These are phyloP conservation scores for Vesta saturnalis DNA, from an alignment of 2,888 invertebrate species.

Conservation along the genomic window DNA sequence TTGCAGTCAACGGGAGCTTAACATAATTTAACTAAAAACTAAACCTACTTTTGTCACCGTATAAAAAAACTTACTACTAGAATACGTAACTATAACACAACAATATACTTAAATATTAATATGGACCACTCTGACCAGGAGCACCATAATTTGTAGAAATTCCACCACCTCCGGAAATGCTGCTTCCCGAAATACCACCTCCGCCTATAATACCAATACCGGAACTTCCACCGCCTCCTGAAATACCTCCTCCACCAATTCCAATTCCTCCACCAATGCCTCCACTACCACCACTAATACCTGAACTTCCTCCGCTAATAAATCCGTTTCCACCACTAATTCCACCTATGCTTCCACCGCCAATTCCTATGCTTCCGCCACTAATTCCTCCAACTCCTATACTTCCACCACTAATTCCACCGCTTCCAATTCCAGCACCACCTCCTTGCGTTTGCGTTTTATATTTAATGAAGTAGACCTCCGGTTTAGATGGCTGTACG, in stretches of 20 bases:
- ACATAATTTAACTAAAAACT: background rate
- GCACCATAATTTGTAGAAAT: constrained; percentile 56
- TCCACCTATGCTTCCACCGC: constrained; percentile 32
- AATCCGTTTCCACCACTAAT: constrained; percentile 50
- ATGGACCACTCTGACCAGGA: constrained; percentile 60
- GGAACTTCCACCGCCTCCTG: constrained; percentile 20
- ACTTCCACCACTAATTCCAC: constrained; percentile 56
- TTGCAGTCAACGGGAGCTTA: background rate
- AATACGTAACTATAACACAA: background rate
- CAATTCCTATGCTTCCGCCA: constrained; percentile 39
- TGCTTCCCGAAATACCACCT: constrained; percentile 33
- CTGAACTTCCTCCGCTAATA: constrained; percentile 32
- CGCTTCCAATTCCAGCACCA: constrained; percentile 60
- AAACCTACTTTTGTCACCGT: constrained; percentile 21
- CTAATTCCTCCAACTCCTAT: constrained; percentile 55
- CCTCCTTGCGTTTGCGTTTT: constrained; percentile 73
- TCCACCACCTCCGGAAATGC: constrained; percentile 60
- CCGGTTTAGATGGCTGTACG: constrained; percentile 87
- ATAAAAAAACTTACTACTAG: background rate
- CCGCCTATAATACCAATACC: constrained; percentile 47
- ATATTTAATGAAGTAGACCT: constrained; percentile 90
- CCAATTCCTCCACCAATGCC: constrained; percentile 44
- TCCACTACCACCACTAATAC: constrained; percentile 40
- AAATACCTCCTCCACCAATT: constrained; percentile 43
- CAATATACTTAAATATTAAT: constrained; percentile 46